Conservation (phyloP, 2,113 vertebrate species). For the Rhinopomastus cyanomelas region DNA sequence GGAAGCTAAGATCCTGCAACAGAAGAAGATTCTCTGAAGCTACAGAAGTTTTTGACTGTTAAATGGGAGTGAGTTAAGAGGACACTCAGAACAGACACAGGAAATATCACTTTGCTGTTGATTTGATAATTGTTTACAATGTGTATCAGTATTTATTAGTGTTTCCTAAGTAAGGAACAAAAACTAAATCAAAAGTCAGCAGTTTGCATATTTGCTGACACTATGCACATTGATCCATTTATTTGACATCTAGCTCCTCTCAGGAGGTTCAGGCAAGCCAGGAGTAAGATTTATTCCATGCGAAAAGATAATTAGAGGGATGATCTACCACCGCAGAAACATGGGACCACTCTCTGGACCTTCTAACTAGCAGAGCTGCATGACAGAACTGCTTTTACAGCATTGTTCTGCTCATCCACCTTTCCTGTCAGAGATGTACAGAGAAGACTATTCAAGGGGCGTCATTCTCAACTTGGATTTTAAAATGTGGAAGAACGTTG, state of each 20-base stretch:
- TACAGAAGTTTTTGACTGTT: neutral
- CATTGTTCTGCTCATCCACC: rapidly evolving
- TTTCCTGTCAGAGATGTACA: neutral
- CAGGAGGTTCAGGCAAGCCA: neutral
- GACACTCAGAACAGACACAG: neutral
- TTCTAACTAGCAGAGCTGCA: neutral
- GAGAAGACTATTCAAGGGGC: neutral
- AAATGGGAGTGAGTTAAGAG: neutral
- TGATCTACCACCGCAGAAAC: neutral
- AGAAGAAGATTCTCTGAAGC: neutral
- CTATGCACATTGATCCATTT: neutral
- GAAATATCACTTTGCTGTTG: neutral
- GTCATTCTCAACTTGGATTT: neutral
- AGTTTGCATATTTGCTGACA: neutral
- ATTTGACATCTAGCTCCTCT: neutral
- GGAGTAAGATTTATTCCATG: neutral
- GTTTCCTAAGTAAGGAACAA: neutral
- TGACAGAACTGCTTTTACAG: neutral
- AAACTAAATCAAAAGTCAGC: neutral
- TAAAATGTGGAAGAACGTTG: neutral
- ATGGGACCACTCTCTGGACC: neutral
- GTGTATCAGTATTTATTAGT: neutral
- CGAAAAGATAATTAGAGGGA: neutral
- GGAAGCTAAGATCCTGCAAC: neutral
- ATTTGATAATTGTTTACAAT: neutral